A percentile compares a stretch with the other conserved stretches of the same genome.
phyloP scores from a whole-genome alignment of 2,113 vertebrate genomes.

The Agapornis roseicollis region DNA sequence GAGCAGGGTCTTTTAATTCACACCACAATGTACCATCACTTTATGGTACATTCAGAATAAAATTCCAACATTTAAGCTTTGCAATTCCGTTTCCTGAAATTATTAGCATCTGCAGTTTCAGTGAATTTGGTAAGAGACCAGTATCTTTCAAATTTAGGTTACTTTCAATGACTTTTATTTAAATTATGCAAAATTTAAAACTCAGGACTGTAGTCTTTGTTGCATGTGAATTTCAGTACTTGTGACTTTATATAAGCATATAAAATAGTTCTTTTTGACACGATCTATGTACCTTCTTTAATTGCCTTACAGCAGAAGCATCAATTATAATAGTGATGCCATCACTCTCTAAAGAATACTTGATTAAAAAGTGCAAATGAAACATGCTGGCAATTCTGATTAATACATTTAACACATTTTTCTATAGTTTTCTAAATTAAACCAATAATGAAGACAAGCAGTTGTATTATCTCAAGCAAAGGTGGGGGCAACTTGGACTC shows the following conservation, averaged over 20 bases:
- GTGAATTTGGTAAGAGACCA: neutral
- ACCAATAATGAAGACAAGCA: conserved; percentile 15
- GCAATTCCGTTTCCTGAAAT: neutral
- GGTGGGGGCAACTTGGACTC: neutral
- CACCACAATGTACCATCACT: neutral
- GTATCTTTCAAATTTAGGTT: neutral
- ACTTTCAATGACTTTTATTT: neutral
- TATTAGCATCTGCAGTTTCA: neutral
- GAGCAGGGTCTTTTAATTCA: neutral
- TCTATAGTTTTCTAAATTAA: conserved; percentile 10
- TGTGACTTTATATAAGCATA: neutral
- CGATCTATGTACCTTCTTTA: conserved; percentile 46
- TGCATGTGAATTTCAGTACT: neutral
- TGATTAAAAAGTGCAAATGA: conserved; percentile 43
- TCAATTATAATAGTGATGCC: conserved; percentile 9
- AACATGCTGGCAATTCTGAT: conserved; percentile 12
- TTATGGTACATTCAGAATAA: neutral
- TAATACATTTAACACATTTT: conserved; percentile 36
- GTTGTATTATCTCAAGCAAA: neutral
- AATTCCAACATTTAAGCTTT: neutral
- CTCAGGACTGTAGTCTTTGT: neutral
- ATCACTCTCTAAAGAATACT: conserved; percentile 55
- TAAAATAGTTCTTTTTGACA: neutral
- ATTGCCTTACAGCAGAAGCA: conserved; percentile 33
- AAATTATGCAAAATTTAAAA: neutral